Conservation (phyloP, 1,140 invertebrate species). For the Watersipora subatra region DNA sequence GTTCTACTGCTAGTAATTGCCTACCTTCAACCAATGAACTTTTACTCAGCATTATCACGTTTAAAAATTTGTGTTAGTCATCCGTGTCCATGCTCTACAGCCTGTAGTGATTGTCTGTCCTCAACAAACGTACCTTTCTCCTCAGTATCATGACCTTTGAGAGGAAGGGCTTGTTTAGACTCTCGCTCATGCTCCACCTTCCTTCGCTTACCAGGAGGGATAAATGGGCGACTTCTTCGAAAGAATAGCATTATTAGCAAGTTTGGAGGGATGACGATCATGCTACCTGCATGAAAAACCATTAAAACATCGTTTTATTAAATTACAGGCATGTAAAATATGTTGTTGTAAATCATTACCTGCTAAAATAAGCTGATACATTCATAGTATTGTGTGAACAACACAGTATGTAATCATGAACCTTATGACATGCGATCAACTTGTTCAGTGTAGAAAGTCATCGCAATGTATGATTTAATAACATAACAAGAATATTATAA, state of each 20-base stretch:
- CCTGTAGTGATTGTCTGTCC: no score
- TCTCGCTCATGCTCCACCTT: background rate
- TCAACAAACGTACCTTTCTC: background rate
- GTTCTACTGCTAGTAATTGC: background rate
- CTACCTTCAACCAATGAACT: background rate
- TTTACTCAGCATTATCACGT: background rate
- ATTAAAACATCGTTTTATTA: background rate
- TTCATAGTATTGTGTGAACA: no score
- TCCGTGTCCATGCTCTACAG: no score
- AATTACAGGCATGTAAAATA: background rate
- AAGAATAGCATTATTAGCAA: background rate
- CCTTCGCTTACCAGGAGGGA: background rate
- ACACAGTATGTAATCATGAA: no score
- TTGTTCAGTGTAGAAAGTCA: no score
- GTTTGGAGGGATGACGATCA: background rate
- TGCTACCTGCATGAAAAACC: background rate
- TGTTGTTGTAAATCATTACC: background rate
- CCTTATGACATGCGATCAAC: no score
- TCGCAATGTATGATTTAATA: no score
- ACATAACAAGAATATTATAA: no score
- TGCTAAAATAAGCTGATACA: background rate
- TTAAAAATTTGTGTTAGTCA: background rate
- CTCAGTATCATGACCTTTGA: background rate
- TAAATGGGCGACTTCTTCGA: background rate
- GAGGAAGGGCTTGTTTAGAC: background rate